Base-by-base conservation (phyloP, 2,113 vertebrate species). In the Tonatia bakeri region DNA sequence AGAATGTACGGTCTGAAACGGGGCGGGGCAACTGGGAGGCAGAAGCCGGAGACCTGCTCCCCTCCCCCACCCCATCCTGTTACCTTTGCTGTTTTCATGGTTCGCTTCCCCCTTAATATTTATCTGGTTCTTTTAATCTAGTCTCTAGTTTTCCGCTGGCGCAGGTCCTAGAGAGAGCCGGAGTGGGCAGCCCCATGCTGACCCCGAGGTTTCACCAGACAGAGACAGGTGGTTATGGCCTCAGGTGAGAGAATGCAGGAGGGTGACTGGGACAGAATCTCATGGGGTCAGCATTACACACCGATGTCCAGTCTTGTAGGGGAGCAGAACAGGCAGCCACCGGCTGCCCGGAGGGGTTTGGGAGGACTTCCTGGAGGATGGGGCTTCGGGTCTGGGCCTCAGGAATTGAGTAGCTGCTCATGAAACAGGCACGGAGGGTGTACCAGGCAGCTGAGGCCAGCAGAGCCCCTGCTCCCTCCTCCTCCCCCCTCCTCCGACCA, bases 41-140 rank as follows among this genome's bases (percentile, higher is more conserved):
- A 82, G 52, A 5, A 50, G 22, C 4, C 10, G 0, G 24, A 19
- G 26, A 3, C 43, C 13, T 31, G 0, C 19, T 4, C 0, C 15
- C 22, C 10, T 28, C 31, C 56, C 24, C 54, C 19, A 4, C 59
- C 26, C 11, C 17, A 2, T n/a, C 45, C n/a, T 7, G 4, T 7
- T 22, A 1, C 3, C 17, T 0, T 1, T 33, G 8, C 17, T 26
- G 28, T 59, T 40, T 67, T 20, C 14, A 0, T 2, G n/a, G 52
- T n/a, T 47, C 43, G 11, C 26, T 19, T 24, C 17, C 54, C 59
- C 28, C 59, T 70, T 1, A 1, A 9, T 36, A 6, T 45, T 33
- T 31, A 28, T 7, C 38, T 10, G 20, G 13, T 33, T 33, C 6
- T 59, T 77, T 43, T 65, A 67, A 50, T 12, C 24, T 6, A 7